Evolutionary conservation across 1,140 invertebrate genomes (phyloP), one percentile per base, ranked within the genome.

Genomic region (Teleogryllus occipitalis): DNA sequence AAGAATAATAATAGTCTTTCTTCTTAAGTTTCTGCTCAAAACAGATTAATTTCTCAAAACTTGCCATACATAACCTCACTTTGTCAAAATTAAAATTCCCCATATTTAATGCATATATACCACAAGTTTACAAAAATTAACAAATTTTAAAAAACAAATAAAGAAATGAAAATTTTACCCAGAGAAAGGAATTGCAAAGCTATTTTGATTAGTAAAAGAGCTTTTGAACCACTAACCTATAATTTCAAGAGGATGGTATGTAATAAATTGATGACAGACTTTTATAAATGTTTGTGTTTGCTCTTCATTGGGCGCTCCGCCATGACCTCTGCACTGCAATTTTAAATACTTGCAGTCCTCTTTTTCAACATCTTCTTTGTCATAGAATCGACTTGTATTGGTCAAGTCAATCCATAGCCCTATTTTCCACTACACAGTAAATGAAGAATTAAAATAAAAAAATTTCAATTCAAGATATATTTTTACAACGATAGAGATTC

Each of bases 361-460:
- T 21, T 89, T 86, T 83, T 97, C 94, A 10, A 99, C 88, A 78
- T 93, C 91, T 22, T 88, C 84, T 81, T 92, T 93, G 81, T 97
- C 89, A 85, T 99, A 99, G 87, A 98, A 99, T 79, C 98, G 88
- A 80, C 88, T 90, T 7, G 98, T 99, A 84, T 99, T 98, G 7
- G 98, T 99, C 75, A 99, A 87, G 87, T 99, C 97, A 80, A 99
- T 94, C 95, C 98, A 97, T 21, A 99, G 85, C 1, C 98, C 97
- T 76, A 99, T 87, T 84, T 96, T 97, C 14, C 92, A 84, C 93
- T 95, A 83, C 12, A 49, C 27, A 39, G 27, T 39, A 1, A 39
- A 39, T 39, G 27, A 39, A 39, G 27, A 39, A 39, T 39, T 39
- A 39, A 5, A 39, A 39, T 39, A 39, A 39, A 39, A 39, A 39